A percentile compares a stretch with the other conserved stretches of the same genome.
Evolutionary conservation across 1,140 invertebrate genomes (phyloP).

Genomic region (Orius laevigatus): DNA sequence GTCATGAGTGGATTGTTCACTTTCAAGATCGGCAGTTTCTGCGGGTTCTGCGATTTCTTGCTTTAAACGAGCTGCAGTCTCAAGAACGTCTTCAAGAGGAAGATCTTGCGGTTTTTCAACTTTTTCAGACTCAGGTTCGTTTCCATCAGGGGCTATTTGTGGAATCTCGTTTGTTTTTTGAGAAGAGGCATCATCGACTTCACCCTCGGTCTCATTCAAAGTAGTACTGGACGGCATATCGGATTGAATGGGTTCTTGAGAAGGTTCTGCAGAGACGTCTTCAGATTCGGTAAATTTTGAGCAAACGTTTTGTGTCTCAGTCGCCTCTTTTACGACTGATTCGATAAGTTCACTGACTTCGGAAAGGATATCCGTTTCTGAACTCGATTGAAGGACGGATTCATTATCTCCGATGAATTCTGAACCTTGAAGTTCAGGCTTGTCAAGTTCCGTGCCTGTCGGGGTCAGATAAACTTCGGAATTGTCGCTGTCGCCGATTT

Average conservation of each 20-base stretch:
- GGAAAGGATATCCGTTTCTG: not conserved
- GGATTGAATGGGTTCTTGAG: constrained; percentile 1
- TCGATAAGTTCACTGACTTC: constrained; percentile 5
- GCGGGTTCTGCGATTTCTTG: no score
- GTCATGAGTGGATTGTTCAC: no score
- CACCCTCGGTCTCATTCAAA: not conserved
- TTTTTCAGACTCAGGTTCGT: not conserved
- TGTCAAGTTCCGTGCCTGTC: constrained; percentile 31
- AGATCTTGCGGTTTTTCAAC: not conserved
- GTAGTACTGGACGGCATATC: constrained; percentile 2
- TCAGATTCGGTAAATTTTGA: constrained; percentile 4
- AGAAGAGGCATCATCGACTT: not conserved
- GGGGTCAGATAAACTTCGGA: constrained; percentile 42
- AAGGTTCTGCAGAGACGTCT: not conserved
- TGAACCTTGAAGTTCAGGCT: constrained; percentile 20
- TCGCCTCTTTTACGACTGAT: constrained; percentile 1
- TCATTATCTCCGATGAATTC: constrained; percentile 18
- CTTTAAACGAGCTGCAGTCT: no score
- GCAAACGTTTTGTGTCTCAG: not conserved
- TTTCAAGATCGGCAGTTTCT: no score
- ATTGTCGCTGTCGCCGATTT: constrained; percentile 33
- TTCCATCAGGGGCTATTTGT: no score
- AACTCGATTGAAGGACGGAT: constrained; percentile 15
- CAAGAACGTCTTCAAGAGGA: not conserved
- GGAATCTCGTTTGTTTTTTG: no score